These are phyloP conservation scores for Drosophila pseudotakahashii DNA, from an alignment of 2,888 invertebrate genomes.

Conservation along the genomic window DNA sequence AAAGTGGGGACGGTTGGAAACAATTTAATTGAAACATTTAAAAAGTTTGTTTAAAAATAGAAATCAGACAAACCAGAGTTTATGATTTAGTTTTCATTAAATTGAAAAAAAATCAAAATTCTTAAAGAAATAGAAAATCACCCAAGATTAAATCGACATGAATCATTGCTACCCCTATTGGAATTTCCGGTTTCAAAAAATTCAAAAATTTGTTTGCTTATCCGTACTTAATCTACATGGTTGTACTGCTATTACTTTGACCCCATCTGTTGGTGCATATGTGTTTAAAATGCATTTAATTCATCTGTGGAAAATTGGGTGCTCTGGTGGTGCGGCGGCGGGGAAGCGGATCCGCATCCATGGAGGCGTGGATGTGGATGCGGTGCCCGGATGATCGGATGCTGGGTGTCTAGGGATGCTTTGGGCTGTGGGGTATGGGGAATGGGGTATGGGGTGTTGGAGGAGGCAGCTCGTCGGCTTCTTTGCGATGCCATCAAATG, in stretches of 20 bases:
- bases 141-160: no score
- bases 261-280: conserved; percentile 18
- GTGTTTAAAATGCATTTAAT: conserved; percentile 53
- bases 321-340: conserved; percentile 26
- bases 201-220: not conserved
- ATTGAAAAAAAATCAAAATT: no score
- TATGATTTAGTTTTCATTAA: no score
- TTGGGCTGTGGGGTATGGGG: conserved; percentile 3
- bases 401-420: conserved; percentile 11
- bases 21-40: no score
- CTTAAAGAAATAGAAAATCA: no score
- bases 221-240: not conserved
- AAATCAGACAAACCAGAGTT: no score
- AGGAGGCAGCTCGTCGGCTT: conserved; percentile 43
- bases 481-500: conserved; percentile 64
- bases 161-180: no score
- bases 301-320: conserved; percentile 68
- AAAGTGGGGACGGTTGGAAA: not conserved
- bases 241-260: not conserved
- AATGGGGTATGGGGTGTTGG: conserved; percentile 4
- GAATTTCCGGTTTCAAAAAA: no score
- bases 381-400: conserved; percentile 13
- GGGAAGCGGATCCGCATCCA: conserved; percentile 7
- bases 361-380: conserved; percentile 14
- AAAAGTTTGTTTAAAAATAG: no score